phyloP scores from a whole-genome alignment of 2,888 invertebrate genomes.

The Drosophila sordidula region DNA sequence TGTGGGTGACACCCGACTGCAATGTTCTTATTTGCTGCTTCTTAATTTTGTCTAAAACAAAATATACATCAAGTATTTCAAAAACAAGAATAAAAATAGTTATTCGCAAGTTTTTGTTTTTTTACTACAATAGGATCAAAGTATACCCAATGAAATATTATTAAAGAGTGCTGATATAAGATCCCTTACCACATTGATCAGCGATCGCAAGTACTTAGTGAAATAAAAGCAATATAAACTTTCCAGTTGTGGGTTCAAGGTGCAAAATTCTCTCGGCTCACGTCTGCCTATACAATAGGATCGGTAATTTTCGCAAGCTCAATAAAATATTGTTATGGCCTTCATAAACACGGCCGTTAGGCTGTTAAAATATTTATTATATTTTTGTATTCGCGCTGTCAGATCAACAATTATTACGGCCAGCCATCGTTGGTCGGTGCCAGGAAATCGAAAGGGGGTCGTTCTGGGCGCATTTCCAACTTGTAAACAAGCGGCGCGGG shows the following conservation, averaged over 20 bases:
- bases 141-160: too few relatives aligned
- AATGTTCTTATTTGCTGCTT: too few relatives aligned
- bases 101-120: too few relatives aligned
- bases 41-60: too few relatives aligned
- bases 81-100: too few relatives aligned
- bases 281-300: slow-evolving; percentile 3
- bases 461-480: slow-evolving; percentile 49
- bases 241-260: slow-evolving; percentile 9
- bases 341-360: slow-evolving; percentile 38
- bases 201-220: neutral
- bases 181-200: neutral
- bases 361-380: slow-evolving; percentile 51
- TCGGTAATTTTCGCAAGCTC: slow-evolving; percentile 28
- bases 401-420: slow-evolving; percentile 46
- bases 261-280: slow-evolving; percentile 2
- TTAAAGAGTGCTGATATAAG: too few relatives aligned
- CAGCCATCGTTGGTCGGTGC: slow-evolving; percentile 26
- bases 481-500: slow-evolving; percentile 54
- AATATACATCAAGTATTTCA: too few relatives aligned
- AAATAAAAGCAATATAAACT: neutral
- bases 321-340: slow-evolving; percentile 36
- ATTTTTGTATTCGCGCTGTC: slow-evolving; percentile 43
- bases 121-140: too few relatives aligned
- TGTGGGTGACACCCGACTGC: too few relatives aligned
- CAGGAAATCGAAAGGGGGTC: slow-evolving; percentile 57